These are phyloP conservation scores for Anas bahamensis DNA, from an alignment of 2,797 vertebrate genomes.

Conservation along the genomic window DNA sequence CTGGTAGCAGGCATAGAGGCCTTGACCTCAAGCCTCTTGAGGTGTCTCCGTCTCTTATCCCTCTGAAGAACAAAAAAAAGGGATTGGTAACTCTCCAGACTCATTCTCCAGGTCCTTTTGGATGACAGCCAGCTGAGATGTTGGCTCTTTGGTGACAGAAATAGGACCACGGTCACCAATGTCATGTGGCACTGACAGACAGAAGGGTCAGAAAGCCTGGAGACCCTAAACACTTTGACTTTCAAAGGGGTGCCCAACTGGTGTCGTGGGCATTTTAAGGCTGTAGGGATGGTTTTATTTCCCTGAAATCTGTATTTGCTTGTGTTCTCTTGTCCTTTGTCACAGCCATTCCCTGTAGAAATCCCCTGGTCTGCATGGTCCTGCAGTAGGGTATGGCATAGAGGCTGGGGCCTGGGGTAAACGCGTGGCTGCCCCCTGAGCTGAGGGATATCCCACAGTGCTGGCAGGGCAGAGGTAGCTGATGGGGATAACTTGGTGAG, in stretches of 20 bases:
- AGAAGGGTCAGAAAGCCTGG: not conserved
- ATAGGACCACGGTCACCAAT: not conserved
- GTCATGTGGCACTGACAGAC: not conserved
- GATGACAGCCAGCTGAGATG: not conserved
- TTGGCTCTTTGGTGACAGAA: not conserved
- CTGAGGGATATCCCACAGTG: not conserved
- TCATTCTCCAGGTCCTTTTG: not conserved
- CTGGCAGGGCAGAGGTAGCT: not conserved
- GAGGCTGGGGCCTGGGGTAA: not conserved
- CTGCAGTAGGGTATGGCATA: not conserved
- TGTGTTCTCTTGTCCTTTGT: not conserved
- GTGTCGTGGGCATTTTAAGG: not conserved
- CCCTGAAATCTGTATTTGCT: not conserved
- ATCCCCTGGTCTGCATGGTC: not conserved
- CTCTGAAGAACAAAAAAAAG: not conserved
- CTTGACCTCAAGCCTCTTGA: not conserved
- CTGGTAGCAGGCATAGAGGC: not conserved
- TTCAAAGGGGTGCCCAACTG: not conserved
- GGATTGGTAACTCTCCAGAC: not conserved
- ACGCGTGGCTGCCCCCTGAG: not conserved
- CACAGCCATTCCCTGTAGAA: not conserved
- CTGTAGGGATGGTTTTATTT: not conserved
- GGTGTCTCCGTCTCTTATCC: not conserved
- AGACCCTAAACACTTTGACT: not conserved
- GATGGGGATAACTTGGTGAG: not conserved